Base-by-base conservation (phyloP, 1,140 invertebrate species). In the Drosophila sproati region DNA sequence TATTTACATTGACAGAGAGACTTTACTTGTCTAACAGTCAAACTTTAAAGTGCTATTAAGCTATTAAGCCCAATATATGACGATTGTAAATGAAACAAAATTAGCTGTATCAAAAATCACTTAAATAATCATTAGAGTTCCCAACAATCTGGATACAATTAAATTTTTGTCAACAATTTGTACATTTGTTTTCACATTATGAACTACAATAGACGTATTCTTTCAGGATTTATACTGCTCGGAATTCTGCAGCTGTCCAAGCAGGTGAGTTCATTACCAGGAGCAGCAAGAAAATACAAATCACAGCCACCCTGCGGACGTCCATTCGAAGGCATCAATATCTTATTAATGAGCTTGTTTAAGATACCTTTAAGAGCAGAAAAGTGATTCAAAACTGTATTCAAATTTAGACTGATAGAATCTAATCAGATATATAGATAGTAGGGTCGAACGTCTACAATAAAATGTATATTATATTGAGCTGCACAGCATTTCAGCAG, bases 21-120 rank as follows among this genome's bases (percentile, higher is more conserved):
- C 20, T 20, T 20, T 20, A 20, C 20, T 20, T 20, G 20, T 20
- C 20, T 2, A 20, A 20, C 20, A 20, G 20, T 47, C 8, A 39
- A n/a, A 5, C 6, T 5, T 48, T 29, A 45, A 66, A 74, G 32
- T 50, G 43, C 12, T 12, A 12, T 12, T 12, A 12, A 70, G 57
- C 48, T 57, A 70, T 68, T 62, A 56, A 61, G 62, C 20, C 12
- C 20, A 34, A 39, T 43, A 62, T 41, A 41, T 39, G 29, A 41
- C 12, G 20, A 39, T 51, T 52, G 4, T 37, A 61, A 66, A 78
- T 78, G 31, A 41, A 45, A 12, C 1, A 41, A 45, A 67, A 80
- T 80, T 47, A 59, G 51, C 39, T 48, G n/a, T 12, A 73, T 82
- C 57, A 79, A 60, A 83, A 83, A 86, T 78, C 78, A 78, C 70